Conservation (phyloP, 1,140 invertebrate genomes). For the Plutomurus gul region DNA sequence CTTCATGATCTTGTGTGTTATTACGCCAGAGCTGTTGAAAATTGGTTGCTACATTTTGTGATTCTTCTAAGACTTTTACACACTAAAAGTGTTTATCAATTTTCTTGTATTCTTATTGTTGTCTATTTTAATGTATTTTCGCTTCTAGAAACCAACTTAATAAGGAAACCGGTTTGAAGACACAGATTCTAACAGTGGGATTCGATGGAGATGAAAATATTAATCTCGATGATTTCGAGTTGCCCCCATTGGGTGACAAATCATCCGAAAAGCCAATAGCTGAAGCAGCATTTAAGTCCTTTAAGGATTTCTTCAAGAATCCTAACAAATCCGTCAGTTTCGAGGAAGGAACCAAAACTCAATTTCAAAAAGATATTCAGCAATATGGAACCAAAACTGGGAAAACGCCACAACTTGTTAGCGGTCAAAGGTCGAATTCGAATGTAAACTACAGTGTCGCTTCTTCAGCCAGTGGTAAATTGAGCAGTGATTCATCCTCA, state of each 20-base stretch:
- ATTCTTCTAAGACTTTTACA: not conserved
- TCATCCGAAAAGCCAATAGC: constrained; percentile 38
- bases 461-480: not conserved
- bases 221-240: constrained; percentile 45
- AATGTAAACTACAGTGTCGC: too few relatives aligned
- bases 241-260: not conserved
- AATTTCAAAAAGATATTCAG: not conserved
- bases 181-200: constrained; percentile 49
- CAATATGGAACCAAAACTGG: constrained; percentile 1
- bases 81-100: not conserved
- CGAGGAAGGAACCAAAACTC: constrained; percentile 1
- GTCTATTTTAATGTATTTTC: too few relatives aligned
- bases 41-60: too few relatives aligned
- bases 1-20: too few relatives aligned
- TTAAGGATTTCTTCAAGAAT: constrained; percentile 47
- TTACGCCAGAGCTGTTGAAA: too few relatives aligned
- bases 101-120: not conserved
- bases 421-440: not conserved
- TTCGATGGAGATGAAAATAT: constrained; percentile 50
- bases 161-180: constrained; percentile 28
- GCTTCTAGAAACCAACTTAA: not conserved
- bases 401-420: constrained; percentile 1
- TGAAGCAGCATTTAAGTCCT: constrained; percentile 39
- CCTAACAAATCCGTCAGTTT: constrained; percentile 1
- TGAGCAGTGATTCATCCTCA: too few relatives aligned